A percentile compares a stretch with the other conserved stretches of the same genome.
These are phyloP conservation scores for Solenodon paradoxus DNA, from an alignment of 2,113 vertebrate genomes.

Conservation along the genomic window DNA sequence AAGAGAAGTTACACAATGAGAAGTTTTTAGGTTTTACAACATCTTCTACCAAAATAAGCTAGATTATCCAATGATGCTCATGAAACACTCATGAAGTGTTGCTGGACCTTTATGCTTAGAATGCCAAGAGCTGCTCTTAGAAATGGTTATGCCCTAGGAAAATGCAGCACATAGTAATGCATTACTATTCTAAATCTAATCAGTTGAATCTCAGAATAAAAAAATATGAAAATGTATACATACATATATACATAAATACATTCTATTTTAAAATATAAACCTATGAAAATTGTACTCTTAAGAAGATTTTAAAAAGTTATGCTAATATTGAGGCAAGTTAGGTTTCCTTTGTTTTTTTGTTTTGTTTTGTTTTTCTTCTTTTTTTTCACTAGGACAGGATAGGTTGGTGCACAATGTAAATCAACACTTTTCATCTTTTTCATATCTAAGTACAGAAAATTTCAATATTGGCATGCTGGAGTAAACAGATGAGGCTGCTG, in stretches of 20 bases:
- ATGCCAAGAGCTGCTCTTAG: not conserved
- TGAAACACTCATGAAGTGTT: not conserved
- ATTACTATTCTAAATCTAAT: not conserved
- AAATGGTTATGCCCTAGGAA: not conserved
- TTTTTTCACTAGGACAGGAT: not conserved
- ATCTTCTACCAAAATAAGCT: not conserved
- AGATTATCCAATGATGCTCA: not conserved
- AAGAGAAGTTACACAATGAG: not conserved
- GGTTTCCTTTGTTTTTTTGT: too few relatives aligned
- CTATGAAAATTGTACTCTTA: not conserved
- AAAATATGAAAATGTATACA: not conserved
- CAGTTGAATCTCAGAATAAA: not conserved
- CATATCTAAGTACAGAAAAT: not conserved
- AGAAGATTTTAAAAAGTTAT: not conserved
- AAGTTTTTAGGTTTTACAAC: not conserved
- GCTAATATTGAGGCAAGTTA: not conserved
- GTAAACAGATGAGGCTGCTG: not conserved
- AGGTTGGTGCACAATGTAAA: not conserved
- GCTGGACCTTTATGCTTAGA: not conserved
- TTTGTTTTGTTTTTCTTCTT: too few relatives aligned
- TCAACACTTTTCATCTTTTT: not conserved
- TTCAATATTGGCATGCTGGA: not conserved
- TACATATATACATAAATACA: not conserved
- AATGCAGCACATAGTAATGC: not conserved
- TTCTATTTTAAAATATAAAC: not conserved